phyloP scores from a whole-genome alignment of 2,797 vertebrate genomes.

The Synaphobranchus kaupii region DNA sequence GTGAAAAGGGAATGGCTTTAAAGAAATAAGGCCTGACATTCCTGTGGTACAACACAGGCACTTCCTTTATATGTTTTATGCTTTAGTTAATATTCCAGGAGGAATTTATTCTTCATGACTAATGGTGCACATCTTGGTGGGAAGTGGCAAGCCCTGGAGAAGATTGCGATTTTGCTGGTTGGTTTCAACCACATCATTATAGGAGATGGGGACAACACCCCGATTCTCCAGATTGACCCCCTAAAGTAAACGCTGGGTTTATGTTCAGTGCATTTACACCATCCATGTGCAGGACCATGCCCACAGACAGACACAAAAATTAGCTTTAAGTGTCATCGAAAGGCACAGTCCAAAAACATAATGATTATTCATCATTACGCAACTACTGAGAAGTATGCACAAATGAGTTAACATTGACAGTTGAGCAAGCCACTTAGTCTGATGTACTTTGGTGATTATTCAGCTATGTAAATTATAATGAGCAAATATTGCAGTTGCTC shows the following conservation, averaged over 20 bases:
- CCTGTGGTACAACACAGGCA: slow-evolving; percentile 72
- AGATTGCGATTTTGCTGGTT: slow-evolving; percentile 53
- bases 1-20: slow-evolving; percentile 65
- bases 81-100: slow-evolving; percentile 72
- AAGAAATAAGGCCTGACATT: slow-evolving; percentile 67
- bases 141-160: slow-evolving; percentile 55
- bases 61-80: slow-evolving; percentile 73
- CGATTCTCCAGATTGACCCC: slow-evolving; percentile 21
- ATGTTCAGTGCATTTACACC: not conserved
- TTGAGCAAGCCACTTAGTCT: not conserved
- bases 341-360: not conserved
- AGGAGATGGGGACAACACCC: slow-evolving; percentile 40
- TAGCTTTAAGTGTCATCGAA: not conserved
- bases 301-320: not conserved
- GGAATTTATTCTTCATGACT: slow-evolving; percentile 68
- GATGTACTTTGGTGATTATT: not conserved
- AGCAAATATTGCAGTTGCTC: slow-evolving; percentile 23
- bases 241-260: not conserved
- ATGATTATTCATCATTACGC: not conserved
- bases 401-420: not conserved
- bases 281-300: not conserved
- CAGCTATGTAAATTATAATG: not conserved
- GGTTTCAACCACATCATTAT: slow-evolving; percentile 47
- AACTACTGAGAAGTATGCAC: not conserved
- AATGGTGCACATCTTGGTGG: slow-evolving; percentile 61